Evolutionary conservation across 2,113 vertebrate species (phyloP), one percentile per base, ranked within the genome.

Genomic region (Alaudala cheleensis): DNA sequence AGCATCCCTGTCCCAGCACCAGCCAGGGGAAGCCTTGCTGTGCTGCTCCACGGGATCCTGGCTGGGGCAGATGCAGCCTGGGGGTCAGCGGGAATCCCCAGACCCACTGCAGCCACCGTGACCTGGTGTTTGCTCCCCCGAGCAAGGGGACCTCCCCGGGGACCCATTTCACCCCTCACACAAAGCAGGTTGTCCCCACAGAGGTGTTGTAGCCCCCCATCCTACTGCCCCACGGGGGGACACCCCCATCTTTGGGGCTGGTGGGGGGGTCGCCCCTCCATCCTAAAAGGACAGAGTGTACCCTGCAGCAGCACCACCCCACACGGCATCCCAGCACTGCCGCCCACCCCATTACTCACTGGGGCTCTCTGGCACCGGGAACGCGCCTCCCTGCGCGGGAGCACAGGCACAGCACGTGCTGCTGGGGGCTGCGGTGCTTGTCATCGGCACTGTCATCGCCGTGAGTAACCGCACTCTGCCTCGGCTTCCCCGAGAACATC

Each of bases 291-390:
- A 65, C 10, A 6, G 49, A 70, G 22, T 2, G 2, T 69, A 53
- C 31, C 73, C 31, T 45, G 47, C 86, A 86, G 49, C 85, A 85
- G 58, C 61, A 40, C 61, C 6, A 0, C 57, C 84, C 62, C 34
- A n/a, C 70, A 0, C 51, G 3, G 70, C 60, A 28, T 53, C 89
- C 93, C 45, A 1, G 84, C 84, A 54, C 84, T 42, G 78, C 91
- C 95, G 14, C 96, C 96, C 90, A 95, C 96, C 82, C 90, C 92
- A 76, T 97, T 95, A 95, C 92, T 94, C 95, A 88, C 47, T 87
- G 91, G 96, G 93, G 37, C 91, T 69, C 86, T 65, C 62, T 91
- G 93, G 90, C 81, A 91, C 71, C 22, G 86, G 88, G 94, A 95
- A 94, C 88, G 23, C 79, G 92, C 93, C 92, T 76, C 93, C 93